Evolutionary conservation across 2,113 vertebrate genomes (phyloP).

Genomic region (Calidris pygmaea): DNA sequence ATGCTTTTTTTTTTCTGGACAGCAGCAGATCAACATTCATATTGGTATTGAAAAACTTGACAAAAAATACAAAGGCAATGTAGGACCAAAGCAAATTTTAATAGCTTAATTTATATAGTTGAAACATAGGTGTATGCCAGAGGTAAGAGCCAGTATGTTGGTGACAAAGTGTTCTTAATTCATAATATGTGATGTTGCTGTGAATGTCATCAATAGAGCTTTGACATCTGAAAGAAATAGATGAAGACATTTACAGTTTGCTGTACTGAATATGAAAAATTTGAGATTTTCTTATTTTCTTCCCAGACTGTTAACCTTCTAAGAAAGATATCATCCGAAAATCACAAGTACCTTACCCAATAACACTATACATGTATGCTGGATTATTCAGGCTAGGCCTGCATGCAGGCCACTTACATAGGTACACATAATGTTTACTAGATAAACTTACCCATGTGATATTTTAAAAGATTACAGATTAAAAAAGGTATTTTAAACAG

Average conservation of each 20-base stretch:
- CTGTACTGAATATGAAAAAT: not conserved
- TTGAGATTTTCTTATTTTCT: not conserved
- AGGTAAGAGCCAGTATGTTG: not conserved
- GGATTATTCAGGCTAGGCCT: not conserved
- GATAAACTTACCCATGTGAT: not conserved
- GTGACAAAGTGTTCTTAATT: not conserved
- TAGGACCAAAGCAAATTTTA: not conserved
- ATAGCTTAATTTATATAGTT: not conserved
- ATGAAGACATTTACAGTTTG: not conserved
- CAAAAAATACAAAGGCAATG: not conserved
- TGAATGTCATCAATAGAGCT: not conserved
- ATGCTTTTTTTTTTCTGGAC: not conserved
- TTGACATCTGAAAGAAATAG: not conserved
- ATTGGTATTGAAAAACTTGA: not conserved
- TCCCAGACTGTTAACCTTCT: not conserved
- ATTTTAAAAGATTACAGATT: not conserved
- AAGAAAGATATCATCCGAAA: not conserved
- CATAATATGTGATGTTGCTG: not conserved
- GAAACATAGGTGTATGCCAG: not conserved
- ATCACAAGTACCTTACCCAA: not conserved
- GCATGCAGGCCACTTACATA: not conserved
- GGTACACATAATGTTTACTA: not conserved
- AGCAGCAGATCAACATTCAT: not conserved
- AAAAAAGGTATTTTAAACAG: not conserved
- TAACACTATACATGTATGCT: not conserved